Evolutionary conservation across 2,888 invertebrate genomes (phyloP).

Genomic region (Drosophila helvetica): DNA sequence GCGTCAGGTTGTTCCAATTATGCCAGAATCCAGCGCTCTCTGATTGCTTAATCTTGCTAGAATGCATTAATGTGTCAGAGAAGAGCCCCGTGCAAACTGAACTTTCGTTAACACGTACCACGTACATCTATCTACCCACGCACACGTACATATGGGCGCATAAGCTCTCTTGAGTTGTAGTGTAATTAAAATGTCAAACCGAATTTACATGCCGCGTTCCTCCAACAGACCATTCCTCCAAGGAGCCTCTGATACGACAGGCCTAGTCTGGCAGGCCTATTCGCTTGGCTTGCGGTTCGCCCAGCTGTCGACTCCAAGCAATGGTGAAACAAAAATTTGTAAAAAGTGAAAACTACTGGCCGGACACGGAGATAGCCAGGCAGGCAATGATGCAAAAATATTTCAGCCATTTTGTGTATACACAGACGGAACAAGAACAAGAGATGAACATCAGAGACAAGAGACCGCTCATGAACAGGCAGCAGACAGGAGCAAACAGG

Average conservation of each 20-base stretch:
- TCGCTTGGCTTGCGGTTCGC: constrained; percentile 59
- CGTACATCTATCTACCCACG: neutral
- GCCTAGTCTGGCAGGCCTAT: constrained; percentile 5
- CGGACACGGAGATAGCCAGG: constrained; percentile 37
- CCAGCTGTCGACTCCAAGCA: constrained; percentile 9
- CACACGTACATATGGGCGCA: constrained; percentile 6
- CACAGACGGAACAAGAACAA: constrained; percentile 21
- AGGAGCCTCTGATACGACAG: too few relatives aligned
- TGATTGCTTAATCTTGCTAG: constrained; percentile 72
- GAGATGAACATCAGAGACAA: constrained; percentile 41
- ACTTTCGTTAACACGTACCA: constrained; percentile 42
- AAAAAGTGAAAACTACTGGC: constrained; percentile 54
- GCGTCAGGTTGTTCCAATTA: constrained; percentile 45
- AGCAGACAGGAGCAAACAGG: constrained; percentile 1
- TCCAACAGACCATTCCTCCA: neutral
- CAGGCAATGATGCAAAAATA: constrained; percentile 50
- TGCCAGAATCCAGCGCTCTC: constrained; percentile 34
- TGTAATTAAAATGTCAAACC: constrained; percentile 75
- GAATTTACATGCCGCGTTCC: constrained; percentile 51
- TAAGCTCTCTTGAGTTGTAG: neutral
- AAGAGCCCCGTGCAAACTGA: constrained; percentile 36
- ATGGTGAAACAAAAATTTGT: constrained; percentile 36
- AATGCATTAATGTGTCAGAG: constrained; percentile 72
- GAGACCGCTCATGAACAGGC: constrained; percentile 39
- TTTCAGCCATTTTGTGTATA: constrained; percentile 30